Conservation (phyloP, 2,888 invertebrate genomes). For the Epistrophella euchroma region DNA sequence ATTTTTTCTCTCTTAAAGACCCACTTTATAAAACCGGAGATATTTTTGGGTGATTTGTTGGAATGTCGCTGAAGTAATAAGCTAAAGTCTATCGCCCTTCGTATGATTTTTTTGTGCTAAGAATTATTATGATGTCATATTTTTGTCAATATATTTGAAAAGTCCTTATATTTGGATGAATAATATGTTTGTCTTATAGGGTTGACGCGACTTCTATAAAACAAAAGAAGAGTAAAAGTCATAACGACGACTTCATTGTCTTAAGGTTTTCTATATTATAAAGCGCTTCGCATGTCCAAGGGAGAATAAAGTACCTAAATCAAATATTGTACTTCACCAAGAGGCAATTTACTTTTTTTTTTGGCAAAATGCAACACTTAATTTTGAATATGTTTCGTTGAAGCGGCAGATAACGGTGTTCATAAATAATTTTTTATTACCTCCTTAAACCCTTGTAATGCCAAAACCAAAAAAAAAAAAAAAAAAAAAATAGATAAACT, state of each 20-base stretch:
- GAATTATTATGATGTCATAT: conserved; percentile 66
- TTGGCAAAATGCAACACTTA: conserved; percentile 73
- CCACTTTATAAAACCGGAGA: conserved; percentile 15
- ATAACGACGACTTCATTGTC: conserved; percentile 70
- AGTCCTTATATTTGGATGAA: conserved; percentile 30
- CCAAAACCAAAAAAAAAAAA: neutral
- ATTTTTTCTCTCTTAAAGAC: neutral
- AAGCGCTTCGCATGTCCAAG: neutral
- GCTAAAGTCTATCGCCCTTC: conserved; percentile 64
- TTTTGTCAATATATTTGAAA: conserved; percentile 49
- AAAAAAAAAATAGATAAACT: conserved; percentile 18
- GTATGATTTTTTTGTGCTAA: conserved; percentile 1
- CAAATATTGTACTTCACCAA: conserved; percentile 47
- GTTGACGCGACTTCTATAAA: conserved; percentile 34
- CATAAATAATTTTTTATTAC: conserved; percentile 75
- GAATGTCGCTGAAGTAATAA: conserved; percentile 65
- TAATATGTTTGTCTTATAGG: conserved; percentile 11
- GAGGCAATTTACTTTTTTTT: conserved; percentile 72
- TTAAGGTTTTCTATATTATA: conserved; percentile 21
- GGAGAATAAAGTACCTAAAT: conserved; percentile 43
- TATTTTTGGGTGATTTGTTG: conserved; percentile 53
- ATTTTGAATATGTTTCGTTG: conserved; percentile 66
- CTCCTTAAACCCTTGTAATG: conserved; percentile 50
- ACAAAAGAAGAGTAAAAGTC: conserved; percentile 13
- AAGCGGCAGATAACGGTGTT: conserved; percentile 67